Evolutionary conservation across 2,797 vertebrate genomes (phyloP).

Genomic region (Chiloscyllium punctatum): DNA sequence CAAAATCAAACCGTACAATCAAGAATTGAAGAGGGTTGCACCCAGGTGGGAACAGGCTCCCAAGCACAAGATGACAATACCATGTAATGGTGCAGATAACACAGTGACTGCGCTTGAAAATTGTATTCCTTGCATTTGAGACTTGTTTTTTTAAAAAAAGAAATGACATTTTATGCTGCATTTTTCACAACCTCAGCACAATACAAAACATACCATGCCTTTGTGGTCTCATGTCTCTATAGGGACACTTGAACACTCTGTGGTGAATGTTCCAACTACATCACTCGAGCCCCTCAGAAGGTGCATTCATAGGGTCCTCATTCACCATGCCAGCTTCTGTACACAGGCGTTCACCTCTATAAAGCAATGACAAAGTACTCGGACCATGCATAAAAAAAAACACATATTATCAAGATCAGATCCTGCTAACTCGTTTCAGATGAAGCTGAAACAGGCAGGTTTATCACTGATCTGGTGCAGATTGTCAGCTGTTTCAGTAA

Average conservation of each 20-base stretch:
- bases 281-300: no score
- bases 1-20: not conserved
- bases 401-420: not conserved
- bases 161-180: no score
- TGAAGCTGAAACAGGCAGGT: not conserved
- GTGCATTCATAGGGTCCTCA: not conserved
- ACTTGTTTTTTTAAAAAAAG: not conserved
- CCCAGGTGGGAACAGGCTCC: not conserved
- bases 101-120: not conserved
- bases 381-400: no score
- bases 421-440: not conserved
- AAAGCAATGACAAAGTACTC: not conserved
- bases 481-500: no score
- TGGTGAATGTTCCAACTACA: not conserved
- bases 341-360: not conserved
- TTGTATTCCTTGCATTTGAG: not conserved
- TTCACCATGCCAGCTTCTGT: not conserved
- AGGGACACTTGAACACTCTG: not conserved
- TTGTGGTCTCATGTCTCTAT: not conserved
- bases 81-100: not conserved
- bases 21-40: not conserved
- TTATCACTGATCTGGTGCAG: not conserved
- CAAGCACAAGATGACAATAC: not conserved
- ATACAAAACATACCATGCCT: not conserved
- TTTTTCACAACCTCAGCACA: no score